These are phyloP conservation scores for Vombatus ursinus DNA, from an alignment of 2,113 vertebrate species.

Conservation along the genomic window DNA sequence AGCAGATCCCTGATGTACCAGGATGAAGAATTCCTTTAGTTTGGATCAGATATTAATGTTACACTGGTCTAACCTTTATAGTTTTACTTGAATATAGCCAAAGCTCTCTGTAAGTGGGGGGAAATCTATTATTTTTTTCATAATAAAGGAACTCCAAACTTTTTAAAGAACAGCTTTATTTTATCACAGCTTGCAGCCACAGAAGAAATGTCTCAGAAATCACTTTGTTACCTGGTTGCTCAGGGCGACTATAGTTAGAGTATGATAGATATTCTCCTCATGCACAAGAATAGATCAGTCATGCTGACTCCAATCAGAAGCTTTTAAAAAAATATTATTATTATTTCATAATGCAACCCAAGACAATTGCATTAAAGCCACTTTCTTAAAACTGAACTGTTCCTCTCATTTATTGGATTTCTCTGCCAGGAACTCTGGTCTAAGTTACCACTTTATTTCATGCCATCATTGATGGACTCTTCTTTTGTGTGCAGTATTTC, in stretches of 20 bases:
- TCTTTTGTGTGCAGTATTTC: conserved; percentile 40
- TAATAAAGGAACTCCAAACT: neutral
- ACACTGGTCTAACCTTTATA: conserved; percentile 30
- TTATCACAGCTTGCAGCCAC: conserved; percentile 42
- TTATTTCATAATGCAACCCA: neutral
- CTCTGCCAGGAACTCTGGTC: conserved; percentile 7
- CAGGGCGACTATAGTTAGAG: neutral
- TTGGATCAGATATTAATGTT: conserved; percentile 13
- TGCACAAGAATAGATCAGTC: neutral
- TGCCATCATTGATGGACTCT: conserved; percentile 5
- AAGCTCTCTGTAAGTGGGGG: neutral
- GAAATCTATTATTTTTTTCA: neutral
- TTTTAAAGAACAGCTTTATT: conserved; percentile 22
- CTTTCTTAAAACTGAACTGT: conserved; percentile 30
- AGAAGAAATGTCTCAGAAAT: conserved; percentile 13
- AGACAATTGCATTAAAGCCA: neutral
- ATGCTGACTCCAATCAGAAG: neutral
- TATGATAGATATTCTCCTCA: neutral
- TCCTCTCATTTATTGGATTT: conserved; percentile 39
- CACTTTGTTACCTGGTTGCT: neutral
- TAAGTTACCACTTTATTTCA: neutral
- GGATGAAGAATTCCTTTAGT: conserved; percentile 8
- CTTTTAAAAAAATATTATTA: neutral
- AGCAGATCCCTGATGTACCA: conserved; percentile 2
- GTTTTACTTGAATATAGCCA: conserved; percentile 30